These are phyloP conservation scores for Hyles vespertilio DNA, from an alignment of 1,140 invertebrate species.

Conservation along the genomic window DNA sequence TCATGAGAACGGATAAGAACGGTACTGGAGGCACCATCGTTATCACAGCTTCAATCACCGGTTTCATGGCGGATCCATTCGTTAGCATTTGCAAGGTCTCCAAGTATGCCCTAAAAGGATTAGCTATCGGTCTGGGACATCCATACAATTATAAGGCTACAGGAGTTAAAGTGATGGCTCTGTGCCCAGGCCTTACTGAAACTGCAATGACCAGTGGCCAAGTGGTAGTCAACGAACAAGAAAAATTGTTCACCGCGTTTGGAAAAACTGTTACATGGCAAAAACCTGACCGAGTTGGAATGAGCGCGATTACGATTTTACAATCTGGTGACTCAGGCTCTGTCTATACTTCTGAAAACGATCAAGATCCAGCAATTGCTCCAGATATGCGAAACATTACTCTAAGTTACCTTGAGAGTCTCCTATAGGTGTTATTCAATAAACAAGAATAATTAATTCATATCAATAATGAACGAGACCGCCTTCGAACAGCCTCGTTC, in stretches of 20 bases:
- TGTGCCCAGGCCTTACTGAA: neutral
- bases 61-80: neutral
- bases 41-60: slow-evolving; percentile 1
- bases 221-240: neutral
- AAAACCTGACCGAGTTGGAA: neutral
- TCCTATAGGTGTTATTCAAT: no score
- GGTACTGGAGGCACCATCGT: slow-evolving; percentile 5
- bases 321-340: neutral
- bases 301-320: neutral
- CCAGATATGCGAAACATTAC: neutral
- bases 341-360: neutral
- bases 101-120: neutral
- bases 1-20: neutral
- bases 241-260: neutral
- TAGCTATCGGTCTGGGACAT: slow-evolving; percentile 1
- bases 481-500: no score
- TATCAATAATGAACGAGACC: no score
- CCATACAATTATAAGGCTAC: neutral
- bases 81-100: neutral
- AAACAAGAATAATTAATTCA: no score
- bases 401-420: no score
- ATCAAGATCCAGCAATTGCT: neutral
- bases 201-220: neutral
- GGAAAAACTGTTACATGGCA: neutral
- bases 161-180: neutral